Evolutionary conservation across 1,140 invertebrate species (phyloP).

Genomic region (Papilio dardanus): DNA sequence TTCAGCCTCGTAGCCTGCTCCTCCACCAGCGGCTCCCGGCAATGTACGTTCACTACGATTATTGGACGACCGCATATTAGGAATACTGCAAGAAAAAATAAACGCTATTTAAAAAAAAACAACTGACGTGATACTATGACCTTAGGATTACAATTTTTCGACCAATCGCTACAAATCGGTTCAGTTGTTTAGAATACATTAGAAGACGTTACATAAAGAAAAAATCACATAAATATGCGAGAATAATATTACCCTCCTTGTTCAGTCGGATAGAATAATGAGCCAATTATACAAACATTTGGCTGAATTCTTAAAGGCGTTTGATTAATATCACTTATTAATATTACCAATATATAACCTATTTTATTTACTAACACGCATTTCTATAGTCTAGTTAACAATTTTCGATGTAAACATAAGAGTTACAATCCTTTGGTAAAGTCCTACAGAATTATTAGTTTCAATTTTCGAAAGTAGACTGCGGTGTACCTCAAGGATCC

Average conservation of each 20-base stretch:
- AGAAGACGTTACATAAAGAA: background rate
- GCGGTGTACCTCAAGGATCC: background rate
- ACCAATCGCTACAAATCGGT: no score
- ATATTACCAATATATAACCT: background rate
- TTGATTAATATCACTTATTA: background rate
- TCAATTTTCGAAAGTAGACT: background rate
- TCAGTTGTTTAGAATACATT: no score
- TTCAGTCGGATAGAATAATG: background rate
- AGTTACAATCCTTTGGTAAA: background rate
- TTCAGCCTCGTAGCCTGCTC: conserved; percentile 50
- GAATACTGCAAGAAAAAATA: conserved; percentile 59
- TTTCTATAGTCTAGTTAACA: background rate
- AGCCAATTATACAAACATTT: background rate
- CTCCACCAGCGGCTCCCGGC: conserved; percentile 51
- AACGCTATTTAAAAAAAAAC: background rate
- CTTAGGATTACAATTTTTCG: no score
- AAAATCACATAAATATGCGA: background rate
- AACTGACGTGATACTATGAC: background rate
- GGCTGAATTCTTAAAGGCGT: background rate
- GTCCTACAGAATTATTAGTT: background rate
- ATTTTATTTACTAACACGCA: background rate
- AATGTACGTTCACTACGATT: conserved; percentile 63
- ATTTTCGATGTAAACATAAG: background rate
- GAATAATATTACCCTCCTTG: background rate
- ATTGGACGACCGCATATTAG: conserved; percentile 63